Evolutionary conservation across 2,797 vertebrate species (phyloP).

Genomic region (Phaenicophaeus curvirostris): DNA sequence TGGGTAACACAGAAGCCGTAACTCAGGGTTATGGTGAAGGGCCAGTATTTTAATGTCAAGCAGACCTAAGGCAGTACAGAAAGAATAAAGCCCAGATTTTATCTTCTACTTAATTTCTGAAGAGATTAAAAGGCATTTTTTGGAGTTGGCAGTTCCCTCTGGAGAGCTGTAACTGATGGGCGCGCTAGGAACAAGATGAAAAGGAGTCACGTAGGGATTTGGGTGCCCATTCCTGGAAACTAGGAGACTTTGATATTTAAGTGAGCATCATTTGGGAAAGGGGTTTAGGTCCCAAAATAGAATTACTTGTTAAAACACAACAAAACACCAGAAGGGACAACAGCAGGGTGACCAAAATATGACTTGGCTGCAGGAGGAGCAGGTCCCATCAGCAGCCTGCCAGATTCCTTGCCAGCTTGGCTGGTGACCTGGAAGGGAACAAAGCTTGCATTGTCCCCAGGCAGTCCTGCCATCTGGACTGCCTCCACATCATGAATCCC

Average conservation of each 20-base stretch:
- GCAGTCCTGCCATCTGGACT: conserved; percentile 46
- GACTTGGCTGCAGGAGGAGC: conserved; percentile 11
- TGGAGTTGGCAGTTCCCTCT: not conserved
- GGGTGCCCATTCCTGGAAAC: not conserved
- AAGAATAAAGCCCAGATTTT: not conserved
- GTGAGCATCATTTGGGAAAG: not conserved
- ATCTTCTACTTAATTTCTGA: not conserved
- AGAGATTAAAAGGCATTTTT: not conserved
- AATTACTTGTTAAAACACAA: conserved; percentile 15
- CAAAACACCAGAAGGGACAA: not conserved
- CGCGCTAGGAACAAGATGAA: not conserved
- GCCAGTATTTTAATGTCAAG: not conserved
- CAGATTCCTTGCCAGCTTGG: conserved; percentile 45
- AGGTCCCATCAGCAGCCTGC: conserved; percentile 5
- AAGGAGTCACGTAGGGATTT: not conserved
- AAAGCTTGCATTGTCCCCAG: conserved; percentile 55
- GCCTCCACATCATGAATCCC: conserved; percentile 49
- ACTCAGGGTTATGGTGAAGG: not conserved
- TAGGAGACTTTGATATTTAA: not conserved
- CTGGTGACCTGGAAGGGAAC: conserved; percentile 37
- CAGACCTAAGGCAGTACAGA: not conserved
- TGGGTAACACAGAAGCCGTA: not conserved
- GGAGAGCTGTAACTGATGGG: not conserved
- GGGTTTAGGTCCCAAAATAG: not conserved
- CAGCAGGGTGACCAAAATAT: not conserved